phyloP scores from a whole-genome alignment of 2,113 vertebrate species.

The Chloebia gouldiae region DNA sequence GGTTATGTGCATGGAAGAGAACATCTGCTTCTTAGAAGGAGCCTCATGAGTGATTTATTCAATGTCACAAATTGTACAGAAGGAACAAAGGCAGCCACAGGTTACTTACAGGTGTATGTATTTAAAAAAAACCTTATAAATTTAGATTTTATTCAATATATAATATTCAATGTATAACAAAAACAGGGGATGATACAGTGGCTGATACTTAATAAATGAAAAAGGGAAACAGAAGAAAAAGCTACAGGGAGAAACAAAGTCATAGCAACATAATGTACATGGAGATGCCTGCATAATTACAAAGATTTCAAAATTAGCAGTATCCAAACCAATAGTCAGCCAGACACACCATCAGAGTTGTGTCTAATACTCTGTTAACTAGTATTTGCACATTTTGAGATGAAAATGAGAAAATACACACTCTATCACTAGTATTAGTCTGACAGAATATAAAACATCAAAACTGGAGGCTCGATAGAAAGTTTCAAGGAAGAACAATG shows the following conservation, averaged over 20 bases:
- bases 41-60: background rate
- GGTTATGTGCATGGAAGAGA: background rate
- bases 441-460: background rate
- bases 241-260: background rate
- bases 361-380: background rate
- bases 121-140: background rate
- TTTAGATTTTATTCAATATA: background rate
- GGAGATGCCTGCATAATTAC: background rate
- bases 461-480: background rate
- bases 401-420: background rate
- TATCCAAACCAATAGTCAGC: background rate
- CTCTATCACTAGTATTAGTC: background rate
- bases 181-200: background rate
- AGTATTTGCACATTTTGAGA: slow-evolving; percentile 1
- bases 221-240: background rate
- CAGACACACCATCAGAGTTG: background rate
- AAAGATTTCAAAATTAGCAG: background rate
- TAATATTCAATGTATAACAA: background rate
- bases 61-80: background rate
- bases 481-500: background rate
- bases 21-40: background rate
- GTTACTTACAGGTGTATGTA: background rate
- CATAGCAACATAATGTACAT: background rate
- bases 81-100: background rate
- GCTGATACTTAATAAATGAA: background rate